Base-by-base conservation (phyloP, 2,113 vertebrate species). In the Clinocottus analis region DNA sequence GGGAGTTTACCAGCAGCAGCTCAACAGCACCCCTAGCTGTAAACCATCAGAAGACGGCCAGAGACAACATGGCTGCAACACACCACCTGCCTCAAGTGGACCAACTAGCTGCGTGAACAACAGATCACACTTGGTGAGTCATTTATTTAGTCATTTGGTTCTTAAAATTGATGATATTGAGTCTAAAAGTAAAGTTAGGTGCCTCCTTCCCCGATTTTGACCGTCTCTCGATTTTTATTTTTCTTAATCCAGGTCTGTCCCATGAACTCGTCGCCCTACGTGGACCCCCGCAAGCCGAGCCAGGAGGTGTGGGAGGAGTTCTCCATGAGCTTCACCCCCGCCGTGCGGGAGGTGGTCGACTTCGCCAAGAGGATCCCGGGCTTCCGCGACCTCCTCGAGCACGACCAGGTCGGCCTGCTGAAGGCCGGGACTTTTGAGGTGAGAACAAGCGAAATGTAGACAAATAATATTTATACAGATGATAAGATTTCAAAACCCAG, bases 381-480 rank as follows among this genome's bases (percentile, higher is more conserved):
- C 62, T 99, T 99, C 92, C 94, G 95, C 76, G 96, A 99, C 77
- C 96, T 99, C 80, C 96, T 96, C 1, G 97, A 99, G 79, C 96
- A 97, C 2, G 98, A 99, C 93, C 98, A 99, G 84, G 97, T 99
- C 90, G 95, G 96, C 91, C 95, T 99, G 85, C 94, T 99, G 85
- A 99, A 99, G 87, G 98, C 97, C 62, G 97, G 98, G 63, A 99
- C 98, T 17, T 99, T 99, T 80, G 98, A 99, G 97, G 98, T 99
- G 88, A 91, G 95, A 80, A 59, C 66, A 1, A 33, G 35, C n/a
- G 1, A 12, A 75, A n/a, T n/a, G n/a, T n/a, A n/a, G n/a, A n/a
- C n/a, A n/a, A n/a, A n/a, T n/a, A n/a, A n/a, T n/a, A n/a, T n/a
- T n/a, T n/a, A n/a, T n/a, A n/a, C n/a, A n/a, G n/a, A n/a, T n/a